Conservation (phyloP, 2,888 invertebrate genomes). For the Drosophila demipolita region DNA sequence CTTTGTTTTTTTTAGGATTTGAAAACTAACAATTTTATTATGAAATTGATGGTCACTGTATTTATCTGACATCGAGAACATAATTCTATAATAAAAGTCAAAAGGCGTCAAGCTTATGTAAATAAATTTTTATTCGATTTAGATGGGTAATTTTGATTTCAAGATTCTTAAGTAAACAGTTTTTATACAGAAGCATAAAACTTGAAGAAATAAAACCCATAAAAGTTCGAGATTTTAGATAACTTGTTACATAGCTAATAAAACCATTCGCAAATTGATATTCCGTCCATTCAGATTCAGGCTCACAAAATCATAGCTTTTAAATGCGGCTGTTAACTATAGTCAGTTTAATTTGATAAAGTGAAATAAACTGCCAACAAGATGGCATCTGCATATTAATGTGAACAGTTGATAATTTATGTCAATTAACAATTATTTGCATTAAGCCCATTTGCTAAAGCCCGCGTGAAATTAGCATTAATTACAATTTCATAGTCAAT, state of each 20-base stretch:
- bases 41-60: conserved; percentile 51
- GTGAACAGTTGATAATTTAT: conserved; percentile 13
- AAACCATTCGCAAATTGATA: background rate
- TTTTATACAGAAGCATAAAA: background rate
- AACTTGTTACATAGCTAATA: background rate
- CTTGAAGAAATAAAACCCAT: background rate
- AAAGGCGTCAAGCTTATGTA: background rate
- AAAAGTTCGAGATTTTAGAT: background rate
- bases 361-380: conserved; percentile 7
- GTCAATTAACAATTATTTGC: conserved; percentile 37
- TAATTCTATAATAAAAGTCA: conserved; percentile 49
- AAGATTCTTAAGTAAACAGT: background rate
- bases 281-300: background rate
- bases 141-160: background rate
- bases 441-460: conserved; percentile 25
- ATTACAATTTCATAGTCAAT: conserved; percentile 61
- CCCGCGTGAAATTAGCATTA: conserved; percentile 42
- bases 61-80: background rate
- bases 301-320: background rate
- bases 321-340: background rate
- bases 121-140: background rate
- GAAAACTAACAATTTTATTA: conserved; percentile 53
- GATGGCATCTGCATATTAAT: conserved; percentile 3
- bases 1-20: conserved; percentile 55
- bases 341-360: background rate